These are phyloP conservation scores for Calameuta pallipes DNA, from an alignment of 2,888 invertebrate genomes.

Conservation along the genomic window DNA sequence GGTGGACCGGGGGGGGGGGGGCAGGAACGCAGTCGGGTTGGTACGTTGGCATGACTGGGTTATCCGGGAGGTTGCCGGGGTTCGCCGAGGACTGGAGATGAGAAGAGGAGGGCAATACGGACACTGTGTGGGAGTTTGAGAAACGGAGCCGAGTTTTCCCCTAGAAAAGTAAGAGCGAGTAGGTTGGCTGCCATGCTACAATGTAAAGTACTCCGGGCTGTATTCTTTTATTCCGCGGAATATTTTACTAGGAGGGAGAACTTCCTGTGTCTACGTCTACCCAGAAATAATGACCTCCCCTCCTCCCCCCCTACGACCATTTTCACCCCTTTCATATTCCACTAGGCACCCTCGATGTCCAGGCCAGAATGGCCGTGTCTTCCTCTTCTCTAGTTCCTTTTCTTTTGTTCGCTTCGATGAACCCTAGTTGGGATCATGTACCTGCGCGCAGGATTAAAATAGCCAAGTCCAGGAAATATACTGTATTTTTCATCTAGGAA, in stretches of 20 bases:
- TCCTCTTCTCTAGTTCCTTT: neutral
- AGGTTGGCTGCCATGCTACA: neutral
- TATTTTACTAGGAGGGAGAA: constrained; percentile 1
- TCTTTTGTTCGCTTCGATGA: neutral
- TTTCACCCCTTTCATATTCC: neutral
- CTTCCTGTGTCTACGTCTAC: constrained; percentile 7
- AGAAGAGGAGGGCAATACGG: neutral
- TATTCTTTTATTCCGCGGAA: constrained; percentile 6
- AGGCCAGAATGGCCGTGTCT: neutral
- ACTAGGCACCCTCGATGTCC: neutral
- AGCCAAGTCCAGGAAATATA: no score
- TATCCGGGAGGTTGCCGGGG: neutral
- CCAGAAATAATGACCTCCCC: constrained; percentile 1
- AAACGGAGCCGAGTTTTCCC: neutral
- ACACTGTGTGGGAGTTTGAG: neutral
- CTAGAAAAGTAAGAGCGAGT: constrained; percentile 1
- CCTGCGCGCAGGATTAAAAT: neutral
- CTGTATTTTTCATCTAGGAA: no score
- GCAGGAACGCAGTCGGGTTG: neutral
- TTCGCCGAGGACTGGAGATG: neutral
- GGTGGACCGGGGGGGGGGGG: neutral
- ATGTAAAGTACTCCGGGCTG: constrained; percentile 9
- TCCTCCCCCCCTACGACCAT: neutral
- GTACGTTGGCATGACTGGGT: neutral
- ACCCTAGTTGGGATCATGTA: neutral